A percentile compares a stretch with the other conserved stretches of the same genome.
Evolutionary conservation across 2,888 invertebrate species (phyloP).

Genomic region (Volucella zonaria): DNA sequence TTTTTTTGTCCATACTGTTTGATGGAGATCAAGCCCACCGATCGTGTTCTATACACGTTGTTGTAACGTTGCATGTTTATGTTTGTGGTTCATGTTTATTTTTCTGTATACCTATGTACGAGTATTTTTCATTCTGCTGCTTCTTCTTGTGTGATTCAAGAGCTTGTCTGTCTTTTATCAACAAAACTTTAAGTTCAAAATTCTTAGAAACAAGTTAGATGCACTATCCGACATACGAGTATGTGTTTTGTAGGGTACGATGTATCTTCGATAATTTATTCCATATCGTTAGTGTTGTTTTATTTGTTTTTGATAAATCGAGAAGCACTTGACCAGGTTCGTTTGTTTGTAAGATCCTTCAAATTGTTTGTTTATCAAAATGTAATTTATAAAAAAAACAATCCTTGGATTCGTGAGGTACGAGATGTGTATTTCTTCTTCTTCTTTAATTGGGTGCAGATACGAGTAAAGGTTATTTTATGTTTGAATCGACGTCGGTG

Average conservation of each 20-base stretch:
- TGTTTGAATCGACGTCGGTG: conserved; percentile 52
- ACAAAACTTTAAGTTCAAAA: conserved; percentile 56
- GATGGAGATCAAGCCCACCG: conserved; percentile 12
- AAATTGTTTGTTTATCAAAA: conserved; percentile 58
- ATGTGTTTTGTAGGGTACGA: not conserved
- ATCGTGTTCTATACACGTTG: conserved; percentile 35
- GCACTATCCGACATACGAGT: conserved; percentile 1
- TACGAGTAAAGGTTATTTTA: conserved; percentile 18
- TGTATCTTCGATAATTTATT: conserved; percentile 41
- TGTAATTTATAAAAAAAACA: conserved; percentile 39
- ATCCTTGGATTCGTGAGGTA: conserved; percentile 11
- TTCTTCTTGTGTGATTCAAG: conserved; percentile 28
- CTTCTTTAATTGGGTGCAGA: conserved; percentile 39
- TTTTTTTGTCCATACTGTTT: conserved; percentile 25
- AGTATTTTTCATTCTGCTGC: conserved; percentile 14
- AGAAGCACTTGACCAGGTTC: conserved; percentile 52
- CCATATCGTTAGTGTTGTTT: conserved; percentile 46
- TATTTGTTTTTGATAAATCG: conserved; percentile 62
- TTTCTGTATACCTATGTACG: conserved; percentile 28
- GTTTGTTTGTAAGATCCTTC: conserved; percentile 36
- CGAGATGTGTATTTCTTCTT: conserved; percentile 7
- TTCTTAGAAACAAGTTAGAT: conserved; percentile 46
- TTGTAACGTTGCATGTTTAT: conserved; percentile 56
- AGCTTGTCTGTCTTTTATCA: conserved; percentile 56
- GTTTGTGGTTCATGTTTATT: conserved; percentile 60